Percentiles rank a stretch among this genome's conserved stretches.
phyloP scores from a whole-genome alignment of 2,888 invertebrate genomes.

The Malthinus flaveolus region DNA sequence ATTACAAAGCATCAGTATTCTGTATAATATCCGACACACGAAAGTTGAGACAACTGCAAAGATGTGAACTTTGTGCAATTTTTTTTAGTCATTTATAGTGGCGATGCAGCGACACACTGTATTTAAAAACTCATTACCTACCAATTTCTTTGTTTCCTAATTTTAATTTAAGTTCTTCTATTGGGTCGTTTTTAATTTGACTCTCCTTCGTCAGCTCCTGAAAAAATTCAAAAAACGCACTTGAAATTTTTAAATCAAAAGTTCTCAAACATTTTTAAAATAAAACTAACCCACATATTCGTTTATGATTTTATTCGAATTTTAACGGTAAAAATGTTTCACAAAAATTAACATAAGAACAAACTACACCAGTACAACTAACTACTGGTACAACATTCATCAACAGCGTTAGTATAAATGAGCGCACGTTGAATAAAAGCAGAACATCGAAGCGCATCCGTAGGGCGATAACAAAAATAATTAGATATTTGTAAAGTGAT shows the following conservation, averaged over 20 bases:
- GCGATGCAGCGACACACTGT: too few relatives aligned
- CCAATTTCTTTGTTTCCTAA: constrained; percentile 49
- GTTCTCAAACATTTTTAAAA: background rate
- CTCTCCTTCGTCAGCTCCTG: constrained; percentile 52
- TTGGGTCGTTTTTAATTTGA: constrained; percentile 44
- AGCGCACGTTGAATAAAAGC: constrained; percentile 12
- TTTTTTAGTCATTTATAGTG: too few relatives aligned
- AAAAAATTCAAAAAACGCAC: constrained; percentile 23
- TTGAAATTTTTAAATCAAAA: background rate
- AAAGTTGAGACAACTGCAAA: too few relatives aligned
- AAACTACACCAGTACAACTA: too few relatives aligned
- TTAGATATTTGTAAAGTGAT: constrained; percentile 27
- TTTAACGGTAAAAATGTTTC: too few relatives aligned
- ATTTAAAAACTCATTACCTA: too few relatives aligned
- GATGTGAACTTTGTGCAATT: too few relatives aligned
- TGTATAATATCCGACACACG: too few relatives aligned
- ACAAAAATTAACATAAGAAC: too few relatives aligned
- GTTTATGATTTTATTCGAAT: too few relatives aligned
- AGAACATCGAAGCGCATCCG: constrained; percentile 27
- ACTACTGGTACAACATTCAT: background rate
- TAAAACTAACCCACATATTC: too few relatives aligned
- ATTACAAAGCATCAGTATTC: too few relatives aligned
- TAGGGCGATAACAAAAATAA: constrained; percentile 29
- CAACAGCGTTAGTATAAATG: background rate
- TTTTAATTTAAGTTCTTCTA: constrained; percentile 51